Percentiles rank a stretch among this genome's conserved stretches.
Evolutionary conservation across 2,797 vertebrate genomes (phyloP).

Genomic region (Gambusia yucatana): DNA sequence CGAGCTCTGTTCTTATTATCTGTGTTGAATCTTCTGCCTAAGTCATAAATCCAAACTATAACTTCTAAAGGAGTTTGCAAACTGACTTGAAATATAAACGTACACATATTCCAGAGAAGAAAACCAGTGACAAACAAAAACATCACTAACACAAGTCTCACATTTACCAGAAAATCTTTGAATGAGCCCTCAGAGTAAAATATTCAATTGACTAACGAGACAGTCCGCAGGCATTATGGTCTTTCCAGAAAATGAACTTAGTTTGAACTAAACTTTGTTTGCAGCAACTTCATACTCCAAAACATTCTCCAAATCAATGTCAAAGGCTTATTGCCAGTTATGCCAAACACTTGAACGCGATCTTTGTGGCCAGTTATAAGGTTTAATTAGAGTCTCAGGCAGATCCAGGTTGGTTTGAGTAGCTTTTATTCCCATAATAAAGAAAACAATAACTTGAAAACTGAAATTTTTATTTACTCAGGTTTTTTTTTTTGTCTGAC

Average conservation of each 20-base stretch:
- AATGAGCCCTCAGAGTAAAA: background rate
- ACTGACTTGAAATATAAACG: background rate
- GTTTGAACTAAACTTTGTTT: background rate
- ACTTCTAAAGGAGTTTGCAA: background rate
- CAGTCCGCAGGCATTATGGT: background rate
- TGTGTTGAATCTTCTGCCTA: background rate
- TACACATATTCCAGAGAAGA: background rate
- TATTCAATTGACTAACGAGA: background rate
- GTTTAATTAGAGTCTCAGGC: background rate
- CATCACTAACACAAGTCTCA: background rate
- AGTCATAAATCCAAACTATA: background rate
- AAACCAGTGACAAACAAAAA: background rate
- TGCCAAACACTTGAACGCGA: background rate
- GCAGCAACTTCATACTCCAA: background rate
- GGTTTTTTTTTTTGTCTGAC: background rate
- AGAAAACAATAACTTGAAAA: background rate
- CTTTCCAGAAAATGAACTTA: too few relatives aligned
- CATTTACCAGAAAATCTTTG: background rate
- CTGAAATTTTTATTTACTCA: background rate
- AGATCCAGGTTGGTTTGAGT: background rate
- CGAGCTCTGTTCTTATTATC: background rate
- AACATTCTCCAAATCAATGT: background rate
- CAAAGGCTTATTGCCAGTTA: background rate
- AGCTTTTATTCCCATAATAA: background rate
- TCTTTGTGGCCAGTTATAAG: background rate